phyloP scores from a whole-genome alignment of 2,113 vertebrate genomes.

The Chlorodrepanis virens region DNA sequence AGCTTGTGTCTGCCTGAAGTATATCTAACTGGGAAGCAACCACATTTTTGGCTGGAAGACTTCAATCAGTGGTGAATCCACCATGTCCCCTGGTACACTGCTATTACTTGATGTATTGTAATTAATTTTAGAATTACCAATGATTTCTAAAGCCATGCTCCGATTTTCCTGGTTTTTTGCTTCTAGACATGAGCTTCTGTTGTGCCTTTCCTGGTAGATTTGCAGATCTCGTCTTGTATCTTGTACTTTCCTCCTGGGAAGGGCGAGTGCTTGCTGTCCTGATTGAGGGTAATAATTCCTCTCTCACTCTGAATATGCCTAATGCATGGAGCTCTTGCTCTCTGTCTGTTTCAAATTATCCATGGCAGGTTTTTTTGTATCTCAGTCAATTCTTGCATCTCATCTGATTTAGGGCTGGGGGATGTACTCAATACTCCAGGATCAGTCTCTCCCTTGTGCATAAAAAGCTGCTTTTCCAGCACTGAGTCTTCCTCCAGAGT shows the following conservation, averaged over 20 bases:
- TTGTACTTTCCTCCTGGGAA: not conserved
- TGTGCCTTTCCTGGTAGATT: not conserved
- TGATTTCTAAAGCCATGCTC: not conserved
- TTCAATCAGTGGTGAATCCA: slow-evolving; percentile 14
- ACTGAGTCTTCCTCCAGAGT: not conserved
- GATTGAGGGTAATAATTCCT: not conserved
- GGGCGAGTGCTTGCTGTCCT: not conserved
- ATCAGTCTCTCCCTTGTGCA: not conserved
- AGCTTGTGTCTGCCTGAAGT: not conserved
- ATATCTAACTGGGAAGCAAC: not conserved
- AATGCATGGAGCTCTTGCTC: not conserved
- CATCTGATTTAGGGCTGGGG: not conserved
- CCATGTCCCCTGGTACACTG: not conserved
- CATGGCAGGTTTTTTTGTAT: not conserved
- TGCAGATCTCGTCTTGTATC: rapidly evolving
- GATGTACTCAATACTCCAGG: no score
- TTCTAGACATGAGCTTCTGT: not conserved
- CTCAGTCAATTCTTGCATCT: not conserved
- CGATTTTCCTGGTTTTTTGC: not conserved
- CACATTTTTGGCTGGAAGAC: slow-evolving; percentile 12
- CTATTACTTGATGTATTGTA: not conserved
- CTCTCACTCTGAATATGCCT: not conserved
- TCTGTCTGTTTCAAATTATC: not conserved
- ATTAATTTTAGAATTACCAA: slow-evolving; percentile 17
- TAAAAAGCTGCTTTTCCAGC: not conserved